Base-by-base conservation (phyloP, 2,797 vertebrate genomes). In the Clarias platycephalus region DNA sequence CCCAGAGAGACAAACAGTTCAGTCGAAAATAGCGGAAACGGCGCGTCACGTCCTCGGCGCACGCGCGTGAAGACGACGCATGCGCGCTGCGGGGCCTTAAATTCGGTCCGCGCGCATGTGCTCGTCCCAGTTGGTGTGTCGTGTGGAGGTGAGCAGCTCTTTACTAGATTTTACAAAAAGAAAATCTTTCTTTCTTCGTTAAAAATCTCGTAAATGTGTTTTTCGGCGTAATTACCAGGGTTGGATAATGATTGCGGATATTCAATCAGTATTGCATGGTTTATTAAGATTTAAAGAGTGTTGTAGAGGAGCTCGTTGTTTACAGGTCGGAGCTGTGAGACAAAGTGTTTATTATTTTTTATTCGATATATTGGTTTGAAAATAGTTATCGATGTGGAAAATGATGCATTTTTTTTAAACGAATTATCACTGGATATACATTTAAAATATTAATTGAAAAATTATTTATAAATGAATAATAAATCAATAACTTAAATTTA, bases 241-340 rank as follows among this genome's bases (percentile, higher is more conserved):
- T 26, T 26, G 5, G 20, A 10, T 13, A 15, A 5, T 16, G 5
- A 2, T 12, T 10, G 13, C 9, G 10, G 3, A 0, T 2, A 0
- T 60, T n/a, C 1, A 7, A 16, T 1, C 3, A 26, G 24, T 3
- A 24, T 37, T 44, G 37, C 10, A 4, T 37, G 15, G n/a, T 49
- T 64, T 49, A 4, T 28, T 8, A 28, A 18, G 8, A 4, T 64
- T 49, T 78, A n/a, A 62, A 44, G 22, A 3, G 58, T n/a, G 44
- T 76, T 40, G 37, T 34, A 5, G 20, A 12, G 34, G 24, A 15
- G 26, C 24, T 8, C 76, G 34, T 40, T 37, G 57, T 40, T 78
- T 16, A 16, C 1, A 40, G 13, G 24, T 22, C 22, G 20, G 22
- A 20, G 7, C 55, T 60, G 60, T 80, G 10, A 5, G 3, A 24